These are phyloP conservation scores for Chouioia cunea DNA, from an alignment of 2,888 invertebrate species.

Conservation along the genomic window DNA sequence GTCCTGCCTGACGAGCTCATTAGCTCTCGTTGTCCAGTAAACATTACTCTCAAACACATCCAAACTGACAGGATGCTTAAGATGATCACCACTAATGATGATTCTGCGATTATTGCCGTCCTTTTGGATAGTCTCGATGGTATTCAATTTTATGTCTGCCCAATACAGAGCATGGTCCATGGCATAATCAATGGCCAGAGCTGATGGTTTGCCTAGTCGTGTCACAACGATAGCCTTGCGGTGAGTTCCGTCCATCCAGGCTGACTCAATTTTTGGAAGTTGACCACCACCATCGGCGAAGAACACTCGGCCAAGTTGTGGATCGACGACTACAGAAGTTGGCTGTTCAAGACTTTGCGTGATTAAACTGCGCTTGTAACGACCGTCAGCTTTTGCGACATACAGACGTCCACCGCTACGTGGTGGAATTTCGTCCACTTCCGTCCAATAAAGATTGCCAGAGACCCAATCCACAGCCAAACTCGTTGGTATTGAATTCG, in stretches of 20 bases:
- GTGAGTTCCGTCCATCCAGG: constrained; percentile 97
- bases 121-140: constrained; percentile 86
- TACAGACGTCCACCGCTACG: constrained; percentile 79
- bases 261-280: constrained; percentile 90
- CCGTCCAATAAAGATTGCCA: constrained; percentile 95
- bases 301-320: constrained; percentile 86
- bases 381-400: constrained; percentile 90
- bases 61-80: constrained; percentile 66
- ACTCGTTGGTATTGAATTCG: constrained; percentile 86
- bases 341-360: constrained; percentile 86
- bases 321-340: constrained; percentile 89
- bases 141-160: constrained; percentile 94
- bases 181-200: constrained; percentile 89
- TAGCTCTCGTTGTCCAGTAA: constrained; percentile 93
- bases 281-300: constrained; percentile 94
- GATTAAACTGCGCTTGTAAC: constrained; percentile 86
- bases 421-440: constrained; percentile 78
- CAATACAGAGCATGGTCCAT: constrained; percentile 94
- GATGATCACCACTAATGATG: constrained; percentile 78
- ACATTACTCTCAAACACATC: constrained; percentile 95
- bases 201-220: constrained; percentile 87
- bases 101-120: constrained; percentile 84
- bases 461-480: constrained; percentile 95
- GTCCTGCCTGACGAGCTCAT: constrained; percentile 89
- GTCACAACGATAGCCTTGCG: constrained; percentile 85